A percentile compares a stretch with the other conserved stretches of the same genome.
Evolutionary conservation across 2,888 invertebrate genomes (phyloP).

Genomic region (Adelognathus sp.): DNA sequence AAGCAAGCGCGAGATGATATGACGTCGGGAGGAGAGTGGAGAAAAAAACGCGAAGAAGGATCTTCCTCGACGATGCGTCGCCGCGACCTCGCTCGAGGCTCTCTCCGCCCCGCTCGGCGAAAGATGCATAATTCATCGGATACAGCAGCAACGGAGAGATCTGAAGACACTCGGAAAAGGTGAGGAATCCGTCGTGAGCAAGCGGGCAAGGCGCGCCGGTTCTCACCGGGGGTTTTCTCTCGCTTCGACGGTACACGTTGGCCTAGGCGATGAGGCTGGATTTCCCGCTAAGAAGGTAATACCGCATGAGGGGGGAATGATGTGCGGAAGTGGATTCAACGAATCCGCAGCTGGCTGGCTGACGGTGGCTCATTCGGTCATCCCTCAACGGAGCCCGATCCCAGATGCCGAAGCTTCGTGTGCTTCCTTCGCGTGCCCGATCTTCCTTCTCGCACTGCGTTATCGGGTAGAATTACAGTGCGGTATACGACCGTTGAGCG

Average conservation of each 20-base stretch:
- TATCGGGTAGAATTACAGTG: not conserved
- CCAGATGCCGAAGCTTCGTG: too few species aligned
- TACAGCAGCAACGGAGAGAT: conserved; percentile 7
- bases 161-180: conserved; percentile 12
- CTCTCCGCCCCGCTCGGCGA: not conserved
- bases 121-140: conserved; percentile 43
- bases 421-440: too few species aligned
- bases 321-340: not conserved
- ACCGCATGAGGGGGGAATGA: conserved; percentile 5
- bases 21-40: not conserved
- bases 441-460: not conserved
- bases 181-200: conserved; percentile 4
- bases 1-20: not conserved
- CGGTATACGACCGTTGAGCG: not conserved
- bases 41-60: not conserved
- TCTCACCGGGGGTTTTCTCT: conserved; percentile 31
- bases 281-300: not conserved
- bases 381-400: not conserved
- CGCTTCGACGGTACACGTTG: not conserved
- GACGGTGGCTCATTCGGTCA: not conserved
- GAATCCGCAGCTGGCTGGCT: not conserved
- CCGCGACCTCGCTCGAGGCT: conserved; percentile 9
- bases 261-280: conserved; percentile 1
- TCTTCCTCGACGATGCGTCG: conserved; percentile 4
- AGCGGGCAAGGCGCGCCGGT: conserved; percentile 16